Evolutionary conservation across 2,797 vertebrate genomes (phyloP), one percentile per base, ranked within the genome.

Genomic region (Phataginus tricuspis): DNA sequence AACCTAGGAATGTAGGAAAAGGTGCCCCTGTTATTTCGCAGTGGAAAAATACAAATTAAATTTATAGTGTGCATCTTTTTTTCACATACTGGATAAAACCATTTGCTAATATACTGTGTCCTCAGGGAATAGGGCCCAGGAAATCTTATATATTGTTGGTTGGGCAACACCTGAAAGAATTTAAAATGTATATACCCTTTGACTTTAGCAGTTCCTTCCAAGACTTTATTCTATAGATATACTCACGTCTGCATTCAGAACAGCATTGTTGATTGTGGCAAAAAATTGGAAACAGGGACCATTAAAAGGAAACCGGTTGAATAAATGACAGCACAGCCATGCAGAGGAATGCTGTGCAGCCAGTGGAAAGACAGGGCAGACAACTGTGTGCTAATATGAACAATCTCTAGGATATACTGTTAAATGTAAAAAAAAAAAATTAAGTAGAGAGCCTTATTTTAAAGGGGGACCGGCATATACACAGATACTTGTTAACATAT

Each of bases 151-250:
- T 37, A 71, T 55, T 86, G 27, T 72, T 77, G 55, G 4, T 49
- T 92, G 63, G 29, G 29, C 14, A 71, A 8, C 86, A 23, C 66
- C 34, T 72, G 34, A 87, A 63, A 79, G n/a, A 86, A 74, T 92
- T 82, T 55, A 31, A 69, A 78, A 89, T 83, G 13, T 45, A 7
- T 55, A 15, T 82, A n/a, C 16, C 14, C 42, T 87, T 92, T 82
- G 64, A 85, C 68, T 11, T 45, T 80, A 77, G n/a, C 25, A 31
- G 0, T 82, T 94, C 55, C 83, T 93, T 86, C 23, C 8, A 66
- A 31, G 37, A 94, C 55, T 88, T 96, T 86, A 78, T 72, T 96
- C 80, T 95, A 8, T 23, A 78, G 53, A 63, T 83, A 80, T 39
- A 71, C 11, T 78, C 63, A 51, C 4, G 53, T 85, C 75, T 92